These are phyloP conservation scores for Romanogobio albipinnatus DNA, from an alignment of 2,113 vertebrate species.

Conservation along the genomic window DNA sequence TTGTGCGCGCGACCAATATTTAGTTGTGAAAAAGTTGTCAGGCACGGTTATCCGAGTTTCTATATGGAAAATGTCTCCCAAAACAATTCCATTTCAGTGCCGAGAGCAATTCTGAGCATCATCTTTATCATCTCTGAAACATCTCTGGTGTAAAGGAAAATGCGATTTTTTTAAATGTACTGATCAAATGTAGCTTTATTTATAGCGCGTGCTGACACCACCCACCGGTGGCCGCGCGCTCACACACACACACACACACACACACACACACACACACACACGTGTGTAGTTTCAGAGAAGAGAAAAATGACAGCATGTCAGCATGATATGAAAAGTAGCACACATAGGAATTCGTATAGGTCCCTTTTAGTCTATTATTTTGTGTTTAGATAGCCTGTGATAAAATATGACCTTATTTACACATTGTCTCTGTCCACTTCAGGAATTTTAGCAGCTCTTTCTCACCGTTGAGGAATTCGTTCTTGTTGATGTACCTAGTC, in stretches of 20 bases:
- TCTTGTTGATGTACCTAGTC: background rate
- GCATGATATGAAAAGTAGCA: background rate
- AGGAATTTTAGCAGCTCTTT: background rate
- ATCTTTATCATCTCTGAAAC: background rate
- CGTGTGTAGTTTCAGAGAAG: too few species aligned
- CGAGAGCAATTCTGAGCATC: background rate
- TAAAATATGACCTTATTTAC: background rate
- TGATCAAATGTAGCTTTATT: background rate
- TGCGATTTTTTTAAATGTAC: background rate
- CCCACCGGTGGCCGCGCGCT: constrained; percentile 12
- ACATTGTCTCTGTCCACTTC: background rate
- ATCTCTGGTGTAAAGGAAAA: background rate
- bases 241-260: too few species aligned
- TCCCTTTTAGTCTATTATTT: background rate
- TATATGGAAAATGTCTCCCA: background rate
- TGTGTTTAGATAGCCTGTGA: background rate
- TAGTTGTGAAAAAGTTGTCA: background rate
- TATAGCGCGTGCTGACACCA: constrained; percentile 20
- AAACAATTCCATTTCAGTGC: constrained; percentile 12
- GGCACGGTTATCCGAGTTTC: background rate
- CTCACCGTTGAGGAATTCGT: background rate
- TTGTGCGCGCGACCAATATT: background rate
- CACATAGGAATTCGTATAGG: background rate
- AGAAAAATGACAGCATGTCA: background rate
- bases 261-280: too few species aligned